Conservation (phyloP, 2,888 invertebrate genomes). For the Rhagium mordax region DNA sequence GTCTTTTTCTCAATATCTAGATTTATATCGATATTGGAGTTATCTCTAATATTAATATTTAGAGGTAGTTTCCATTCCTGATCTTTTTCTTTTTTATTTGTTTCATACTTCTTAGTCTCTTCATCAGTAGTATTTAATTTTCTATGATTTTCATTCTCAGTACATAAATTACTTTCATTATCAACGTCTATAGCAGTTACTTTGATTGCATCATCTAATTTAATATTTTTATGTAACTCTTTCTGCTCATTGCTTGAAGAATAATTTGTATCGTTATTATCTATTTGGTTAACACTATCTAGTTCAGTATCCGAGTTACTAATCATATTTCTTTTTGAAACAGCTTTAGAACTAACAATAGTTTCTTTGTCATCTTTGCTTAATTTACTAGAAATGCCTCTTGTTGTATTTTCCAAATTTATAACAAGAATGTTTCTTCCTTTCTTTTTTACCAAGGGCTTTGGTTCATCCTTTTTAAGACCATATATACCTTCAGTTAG, state of each 20-base stretch:
- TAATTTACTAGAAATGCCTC: background rate
- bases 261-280: background rate
- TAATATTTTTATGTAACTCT: background rate
- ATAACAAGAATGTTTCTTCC: background rate
- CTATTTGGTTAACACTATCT: background rate
- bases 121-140: background rate
- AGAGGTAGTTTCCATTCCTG: background rate
- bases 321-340: background rate
- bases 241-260: background rate
- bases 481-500: background rate
- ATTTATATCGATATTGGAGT: background rate
- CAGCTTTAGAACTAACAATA: background rate
- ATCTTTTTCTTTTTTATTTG: background rate
- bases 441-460: slow-evolving; percentile 4
- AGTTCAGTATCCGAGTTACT: background rate
- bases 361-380: background rate
- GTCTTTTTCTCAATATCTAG: background rate
- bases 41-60: background rate
- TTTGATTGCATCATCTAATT: background rate
- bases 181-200: background rate
- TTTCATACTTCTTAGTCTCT: background rate
- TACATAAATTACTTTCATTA: background rate
- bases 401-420: background rate
- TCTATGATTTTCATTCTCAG: background rate
- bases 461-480: background rate